phyloP scores from a whole-genome alignment of 2,888 invertebrate genomes.

The Adela reaumurella region DNA sequence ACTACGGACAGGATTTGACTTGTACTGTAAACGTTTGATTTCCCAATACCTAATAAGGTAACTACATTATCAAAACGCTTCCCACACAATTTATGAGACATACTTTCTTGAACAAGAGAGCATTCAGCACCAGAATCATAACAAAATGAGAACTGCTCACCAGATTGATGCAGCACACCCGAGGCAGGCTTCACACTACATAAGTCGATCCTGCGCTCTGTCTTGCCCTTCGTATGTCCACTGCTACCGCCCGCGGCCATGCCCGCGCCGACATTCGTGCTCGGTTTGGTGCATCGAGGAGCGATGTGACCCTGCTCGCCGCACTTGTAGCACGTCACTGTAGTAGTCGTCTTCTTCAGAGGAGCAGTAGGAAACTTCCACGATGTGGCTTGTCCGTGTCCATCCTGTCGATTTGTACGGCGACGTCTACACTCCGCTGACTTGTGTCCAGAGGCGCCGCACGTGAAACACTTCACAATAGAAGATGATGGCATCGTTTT shows the following conservation, averaged over 20 bases:
- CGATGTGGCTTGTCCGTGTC: too few relatives aligned
- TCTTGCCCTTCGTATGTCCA: not conserved
- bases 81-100: conserved; percentile 6
- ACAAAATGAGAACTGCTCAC: conserved; percentile 10
- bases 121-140: conserved; percentile 9
- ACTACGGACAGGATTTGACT: too few relatives aligned
- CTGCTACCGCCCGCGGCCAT: too few relatives aligned
- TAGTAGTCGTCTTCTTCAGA: not conserved
- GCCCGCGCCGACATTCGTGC: too few relatives aligned
- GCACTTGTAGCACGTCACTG: not conserved
- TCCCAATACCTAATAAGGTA: too few relatives aligned
- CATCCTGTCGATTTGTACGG: not conserved
- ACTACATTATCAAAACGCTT: too few relatives aligned
- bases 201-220: not conserved
- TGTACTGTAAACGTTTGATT: too few relatives aligned
- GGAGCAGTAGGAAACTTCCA: not conserved
- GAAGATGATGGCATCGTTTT: not conserved
- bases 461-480: not conserved
- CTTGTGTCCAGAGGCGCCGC: not conserved
- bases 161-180: conserved; percentile 4
- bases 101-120: conserved; percentile 6
- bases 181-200: conserved; percentile 1
- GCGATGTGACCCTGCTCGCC: not conserved
- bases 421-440: not conserved
- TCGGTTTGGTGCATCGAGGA: not conserved